Percentiles rank a stretch among this genome's conserved stretches.
phyloP scores from a whole-genome alignment of 1,140 invertebrate genomes.

The Platorchestia sp. region DNA sequence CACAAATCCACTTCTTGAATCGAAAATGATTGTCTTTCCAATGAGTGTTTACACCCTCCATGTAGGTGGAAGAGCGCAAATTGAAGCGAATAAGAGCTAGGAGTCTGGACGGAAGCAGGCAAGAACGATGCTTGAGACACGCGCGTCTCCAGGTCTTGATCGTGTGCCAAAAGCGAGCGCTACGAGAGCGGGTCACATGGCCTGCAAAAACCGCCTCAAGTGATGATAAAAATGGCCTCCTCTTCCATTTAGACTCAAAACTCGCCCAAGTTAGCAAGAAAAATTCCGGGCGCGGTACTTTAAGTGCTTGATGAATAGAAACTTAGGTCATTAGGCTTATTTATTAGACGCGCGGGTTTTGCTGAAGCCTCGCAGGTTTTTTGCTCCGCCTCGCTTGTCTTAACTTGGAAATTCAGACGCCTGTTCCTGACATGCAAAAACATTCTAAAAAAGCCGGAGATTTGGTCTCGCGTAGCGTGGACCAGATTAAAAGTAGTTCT shows the following conservation, averaged over 20 bases:
- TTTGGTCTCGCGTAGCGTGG: background rate
- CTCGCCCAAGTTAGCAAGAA: slow-evolving; percentile 43
- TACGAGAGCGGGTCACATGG: slow-evolving; percentile 27
- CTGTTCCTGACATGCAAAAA: background rate
- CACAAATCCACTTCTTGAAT: background rate
- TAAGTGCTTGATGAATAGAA: slow-evolving; percentile 54
- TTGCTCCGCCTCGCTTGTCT: slow-evolving; percentile 13
- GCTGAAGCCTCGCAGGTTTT: background rate
- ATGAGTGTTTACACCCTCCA: background rate
- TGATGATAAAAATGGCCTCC: slow-evolving; percentile 50
- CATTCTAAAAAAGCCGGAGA: background rate
- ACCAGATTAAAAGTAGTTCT: background rate
- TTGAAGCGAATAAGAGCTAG: background rate
- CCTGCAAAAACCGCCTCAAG: slow-evolving; percentile 26
- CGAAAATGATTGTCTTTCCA: background rate
- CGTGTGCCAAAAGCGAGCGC: slow-evolving; percentile 3
- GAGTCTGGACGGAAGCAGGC: background rate
- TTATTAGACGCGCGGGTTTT: slow-evolving; percentile 50
- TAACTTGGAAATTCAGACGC: slow-evolving; percentile 41
- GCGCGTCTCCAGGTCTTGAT: background rate
- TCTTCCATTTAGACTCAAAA: slow-evolving; percentile 55
- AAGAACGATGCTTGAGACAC: slow-evolving; percentile 39
- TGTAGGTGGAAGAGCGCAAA: background rate
- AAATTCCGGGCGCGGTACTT: slow-evolving; percentile 51
- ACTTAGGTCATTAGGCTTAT: slow-evolving; percentile 52